Percentiles rank a stretch among this genome's conserved stretches.
Conservation (phyloP, 92 coral and sea anemone genomes). For the Porites divaricata region DNA sequence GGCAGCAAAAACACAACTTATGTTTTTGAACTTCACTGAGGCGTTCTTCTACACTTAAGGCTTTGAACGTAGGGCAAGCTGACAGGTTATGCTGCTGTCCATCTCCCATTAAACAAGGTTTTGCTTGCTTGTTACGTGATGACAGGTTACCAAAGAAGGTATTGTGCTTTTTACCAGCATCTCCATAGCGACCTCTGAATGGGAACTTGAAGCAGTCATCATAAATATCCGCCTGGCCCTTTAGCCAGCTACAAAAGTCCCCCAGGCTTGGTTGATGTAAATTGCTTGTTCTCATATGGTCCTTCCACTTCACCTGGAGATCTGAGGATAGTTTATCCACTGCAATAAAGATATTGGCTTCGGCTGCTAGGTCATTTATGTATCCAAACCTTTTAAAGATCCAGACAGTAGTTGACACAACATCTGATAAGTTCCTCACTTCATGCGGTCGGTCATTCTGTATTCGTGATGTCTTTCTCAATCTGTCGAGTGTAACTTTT, state of each 20-base stretch:
- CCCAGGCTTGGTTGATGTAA: slow-evolving; percentile 19
- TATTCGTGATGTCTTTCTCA: slow-evolving; percentile 19
- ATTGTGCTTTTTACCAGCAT: not conserved
- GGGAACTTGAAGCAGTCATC: slow-evolving; percentile 39
- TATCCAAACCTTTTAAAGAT: slow-evolving; percentile 40
- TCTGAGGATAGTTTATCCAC: slow-evolving; percentile 47
- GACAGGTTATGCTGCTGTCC: slow-evolving; percentile 33
- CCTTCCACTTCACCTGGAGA: slow-evolving; percentile 48
- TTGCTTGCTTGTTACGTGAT: not conserved
- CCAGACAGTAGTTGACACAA: slow-evolving; percentile 46
- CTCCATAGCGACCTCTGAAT: not conserved
- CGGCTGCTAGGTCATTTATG: slow-evolving; percentile 36
- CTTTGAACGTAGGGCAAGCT: slow-evolving; percentile 33
- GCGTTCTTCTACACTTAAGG: slow-evolving; percentile 37
- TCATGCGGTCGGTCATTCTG: slow-evolving; percentile 43
- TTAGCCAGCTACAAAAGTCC: slow-evolving; percentile 38
- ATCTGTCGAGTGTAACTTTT: slow-evolving; percentile 38
- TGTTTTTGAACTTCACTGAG: slow-evolving; percentile 40
- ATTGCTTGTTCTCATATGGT: not conserved
- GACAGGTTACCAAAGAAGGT: not conserved
- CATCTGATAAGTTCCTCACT: slow-evolving; percentile 39
- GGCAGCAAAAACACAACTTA: slow-evolving; percentile 47
- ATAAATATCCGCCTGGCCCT: slow-evolving; percentile 49
- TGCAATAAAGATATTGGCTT: slow-evolving; percentile 38
- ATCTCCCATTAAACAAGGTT: slow-evolving; percentile 49